Percentiles rank a stretch among this genome's conserved stretches.
Conservation (phyloP, 2,113 vertebrate species). For the Sebastes schlegelii region DNA sequence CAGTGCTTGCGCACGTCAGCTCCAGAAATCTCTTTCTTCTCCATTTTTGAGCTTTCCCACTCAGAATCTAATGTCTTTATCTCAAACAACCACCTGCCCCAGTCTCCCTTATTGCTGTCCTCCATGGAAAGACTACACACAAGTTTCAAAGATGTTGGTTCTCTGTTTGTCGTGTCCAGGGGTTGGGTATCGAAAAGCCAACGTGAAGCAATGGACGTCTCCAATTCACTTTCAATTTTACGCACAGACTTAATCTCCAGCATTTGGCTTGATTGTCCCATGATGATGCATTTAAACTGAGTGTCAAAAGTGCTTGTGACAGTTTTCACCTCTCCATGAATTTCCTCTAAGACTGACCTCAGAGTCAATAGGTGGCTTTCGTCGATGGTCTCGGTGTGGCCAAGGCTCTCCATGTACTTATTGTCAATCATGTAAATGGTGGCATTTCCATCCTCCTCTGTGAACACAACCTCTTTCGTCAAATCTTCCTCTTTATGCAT, state of each 20-base stretch:
- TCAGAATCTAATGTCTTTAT: conserved; percentile 87
- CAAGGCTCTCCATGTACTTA: conserved; percentile 84
- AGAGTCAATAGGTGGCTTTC: conserved; percentile 86
- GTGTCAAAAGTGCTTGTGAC: conserved; percentile 89
- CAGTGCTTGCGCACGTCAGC: conserved; percentile 90
- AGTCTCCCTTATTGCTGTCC: conserved; percentile 83
- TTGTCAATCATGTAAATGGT: conserved; percentile 90
- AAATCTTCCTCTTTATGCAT: conserved; percentile 83
- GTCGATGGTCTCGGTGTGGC: conserved; percentile 87
- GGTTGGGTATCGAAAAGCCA: conserved; percentile 90
- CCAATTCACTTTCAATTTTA: conserved; percentile 88
- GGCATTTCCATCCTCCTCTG: conserved; percentile 86
- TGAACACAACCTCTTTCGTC: conserved; percentile 77
- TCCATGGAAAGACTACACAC: conserved; percentile 88
- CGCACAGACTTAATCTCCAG: conserved; percentile 88
- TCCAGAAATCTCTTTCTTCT: conserved; percentile 86
- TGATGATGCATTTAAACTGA: conserved; percentile 88
- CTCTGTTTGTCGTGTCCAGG: conserved; percentile 84
- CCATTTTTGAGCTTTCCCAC: conserved; percentile 75
- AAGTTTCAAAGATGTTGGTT: conserved; percentile 84
- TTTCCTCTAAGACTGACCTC: conserved; percentile 89
- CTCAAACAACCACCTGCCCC: conserved; percentile 90
- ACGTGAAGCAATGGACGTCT: conserved; percentile 86
- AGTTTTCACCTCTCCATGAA: conserved; percentile 87
- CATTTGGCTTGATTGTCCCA: conserved; percentile 87